Evolutionary conservation across 1,140 invertebrate genomes (phyloP).

Genomic region (Aphelinus atriplicis): DNA sequence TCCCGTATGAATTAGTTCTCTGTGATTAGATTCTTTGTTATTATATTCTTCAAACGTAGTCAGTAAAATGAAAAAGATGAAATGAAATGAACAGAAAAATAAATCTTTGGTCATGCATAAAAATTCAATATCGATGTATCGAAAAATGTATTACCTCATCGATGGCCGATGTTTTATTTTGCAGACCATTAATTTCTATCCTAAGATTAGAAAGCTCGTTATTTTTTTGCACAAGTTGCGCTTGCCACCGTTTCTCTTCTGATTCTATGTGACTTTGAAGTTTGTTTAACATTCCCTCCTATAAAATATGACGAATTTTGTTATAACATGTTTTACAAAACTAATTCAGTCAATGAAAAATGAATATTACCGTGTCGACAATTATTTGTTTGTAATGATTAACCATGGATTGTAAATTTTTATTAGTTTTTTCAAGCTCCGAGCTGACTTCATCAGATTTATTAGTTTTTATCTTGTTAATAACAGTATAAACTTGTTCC

Average conservation of each 20-base stretch:
- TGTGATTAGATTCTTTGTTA: too few species aligned
- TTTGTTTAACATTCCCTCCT: slow-evolving; percentile 77
- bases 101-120: too few species aligned
- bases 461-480: slow-evolving; percentile 46
- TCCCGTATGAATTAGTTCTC: too few species aligned
- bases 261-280: slow-evolving; percentile 76
- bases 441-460: slow-evolving; percentile 26
- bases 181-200: slow-evolving; percentile 58
- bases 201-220: slow-evolving; percentile 70
- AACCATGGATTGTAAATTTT: slow-evolving; percentile 72
- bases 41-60: too few species aligned
- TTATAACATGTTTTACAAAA: slow-evolving; percentile 17
- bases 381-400: slow-evolving; percentile 80
- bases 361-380: slow-evolving; percentile 73
- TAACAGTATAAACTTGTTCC: slow-evolving; percentile 55
- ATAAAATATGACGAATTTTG: slow-evolving; percentile 41
- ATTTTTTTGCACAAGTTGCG: slow-evolving; percentile 71
- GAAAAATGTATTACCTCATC: slow-evolving; percentile 43
- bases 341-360: not conserved
- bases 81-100: too few species aligned
- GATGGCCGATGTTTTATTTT: slow-evolving; percentile 46
- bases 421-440: slow-evolving; percentile 69
- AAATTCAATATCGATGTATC: too few species aligned
- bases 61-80: too few species aligned
- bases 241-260: slow-evolving; percentile 77